A percentile compares a stretch with the other conserved stretches of the same genome.
These are phyloP conservation scores for Belgica antarctica DNA, from an alignment of 2,888 invertebrate species.

Conservation along the genomic window DNA sequence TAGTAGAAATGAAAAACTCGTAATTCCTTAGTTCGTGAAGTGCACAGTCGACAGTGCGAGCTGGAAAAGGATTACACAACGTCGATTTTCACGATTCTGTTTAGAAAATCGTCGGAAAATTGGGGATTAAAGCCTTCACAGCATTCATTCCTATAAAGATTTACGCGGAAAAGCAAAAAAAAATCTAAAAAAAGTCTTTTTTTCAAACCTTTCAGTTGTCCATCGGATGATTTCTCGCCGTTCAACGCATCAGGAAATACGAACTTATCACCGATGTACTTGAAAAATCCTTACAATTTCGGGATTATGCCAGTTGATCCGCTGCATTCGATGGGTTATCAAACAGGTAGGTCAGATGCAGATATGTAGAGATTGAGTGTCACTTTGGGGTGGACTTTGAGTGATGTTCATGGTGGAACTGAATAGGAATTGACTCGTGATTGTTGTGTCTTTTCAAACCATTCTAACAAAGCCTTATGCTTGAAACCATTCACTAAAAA, in stretches of 20 bases:
- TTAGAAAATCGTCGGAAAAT: neutral
- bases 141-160: neutral
- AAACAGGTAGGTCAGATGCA: constrained; percentile 34
- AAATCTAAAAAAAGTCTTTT: neutral
- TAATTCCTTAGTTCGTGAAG: neutral
- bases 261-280: constrained; percentile 58
- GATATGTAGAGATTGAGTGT: neutral
- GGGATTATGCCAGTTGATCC: constrained; percentile 64
- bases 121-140: neutral
- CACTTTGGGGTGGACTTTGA: too few relatives aligned
- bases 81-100: neutral
- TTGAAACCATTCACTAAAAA: too few relatives aligned
- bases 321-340: constrained; percentile 48
- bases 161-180: too few relatives aligned
- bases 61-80: neutral
- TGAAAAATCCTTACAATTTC: constrained; percentile 62
- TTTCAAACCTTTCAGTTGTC: neutral
- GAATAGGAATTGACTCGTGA: too few relatives aligned
- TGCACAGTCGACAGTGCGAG: neutral
- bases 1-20: constrained; percentile 1
- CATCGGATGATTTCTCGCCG: constrained; percentile 60
- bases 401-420: too few relatives aligned
- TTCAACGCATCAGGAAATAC: constrained; percentile 52
- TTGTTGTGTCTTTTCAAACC: too few relatives aligned
- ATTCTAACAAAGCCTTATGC: too few relatives aligned